Base-by-base conservation (phyloP, 2,797 vertebrate species). In the Anomalospiza imberbis region DNA sequence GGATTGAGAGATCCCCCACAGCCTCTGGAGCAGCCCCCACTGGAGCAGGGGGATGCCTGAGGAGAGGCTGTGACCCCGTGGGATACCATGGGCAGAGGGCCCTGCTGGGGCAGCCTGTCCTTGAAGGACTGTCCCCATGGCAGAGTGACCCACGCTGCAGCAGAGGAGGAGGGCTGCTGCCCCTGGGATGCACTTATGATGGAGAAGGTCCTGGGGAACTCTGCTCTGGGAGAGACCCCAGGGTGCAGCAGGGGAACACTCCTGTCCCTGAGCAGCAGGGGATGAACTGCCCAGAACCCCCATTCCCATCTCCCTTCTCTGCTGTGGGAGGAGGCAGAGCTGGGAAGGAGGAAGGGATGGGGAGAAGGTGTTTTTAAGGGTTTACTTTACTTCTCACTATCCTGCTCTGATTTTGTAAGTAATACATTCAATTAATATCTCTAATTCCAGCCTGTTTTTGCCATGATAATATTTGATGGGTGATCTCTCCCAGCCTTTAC, bases 101-200 rank as follows among this genome's bases (percentile, higher is more conserved):
- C 8, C 8, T 1, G 3, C 48, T 42, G 38, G 26, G 31, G 50
- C 61, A 36, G 60, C 32, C 58, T 25, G 32, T 16, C 75, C 61
- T 13, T 12, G 61, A 4, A 31, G 40, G 26, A 25, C n/a, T 65
- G 60, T 12, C 7, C 60, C 61, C 25, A 4, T 3, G 60, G 61
- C 40, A 65, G 26, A 65, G 26, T 25, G 60, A 15, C 36, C 31
- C 47, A 25, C 0, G 2, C 45, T 45, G 50, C 61, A 34, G 60
- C 31, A 78, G 26, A 1, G 3, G 21, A 25, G 40, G 17, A 42
- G 50, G 8, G 45, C 32, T 54, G 75, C 14, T 65, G 47, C 50
- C 40, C 1, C 0, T 32, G 22, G 28, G 42, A 40, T n/a, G 42
- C 22, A 12, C 34, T 36, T 3, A 12, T 2, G 22, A 0, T 40